Conservation (phyloP, 2,797 vertebrate species). For the Myotis planiceps region DNA sequence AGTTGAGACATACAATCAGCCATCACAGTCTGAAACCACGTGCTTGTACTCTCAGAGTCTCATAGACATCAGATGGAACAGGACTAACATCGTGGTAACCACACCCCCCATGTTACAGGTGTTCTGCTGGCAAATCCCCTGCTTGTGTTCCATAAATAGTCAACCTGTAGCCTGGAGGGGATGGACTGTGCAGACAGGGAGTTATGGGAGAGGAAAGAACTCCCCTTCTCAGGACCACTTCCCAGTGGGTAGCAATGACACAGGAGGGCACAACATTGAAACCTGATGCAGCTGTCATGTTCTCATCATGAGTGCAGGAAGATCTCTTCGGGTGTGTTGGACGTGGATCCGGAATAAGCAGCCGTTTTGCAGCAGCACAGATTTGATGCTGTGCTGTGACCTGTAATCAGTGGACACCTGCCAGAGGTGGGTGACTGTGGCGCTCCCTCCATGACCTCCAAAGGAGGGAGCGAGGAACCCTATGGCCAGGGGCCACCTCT, state of each 20-base stretch:
- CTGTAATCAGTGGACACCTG: rapidly evolving
- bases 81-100: background rate
- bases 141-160: background rate
- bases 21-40: background rate
- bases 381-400: too few species aligned
- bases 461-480: rapidly evolving
- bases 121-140: too few species aligned
- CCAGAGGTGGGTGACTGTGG: rapidly evolving
- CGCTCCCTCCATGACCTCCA: background rate
- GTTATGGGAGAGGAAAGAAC: background rate
- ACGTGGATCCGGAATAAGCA: rapidly evolving
- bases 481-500: background rate
- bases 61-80: rapidly evolving
- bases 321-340: rapidly evolving
- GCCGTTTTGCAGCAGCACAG: background rate
- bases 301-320: background rate
- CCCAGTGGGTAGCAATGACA: background rate
- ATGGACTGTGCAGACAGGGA: background rate
- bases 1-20: background rate
- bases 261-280: background rate
- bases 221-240: background rate
- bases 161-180: background rate
- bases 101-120: too few species aligned
- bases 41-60: background rate
- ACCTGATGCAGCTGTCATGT: background rate